Conservation (phyloP, 1,140 invertebrate genomes). For the Caenorhabditis tropicalis region DNA sequence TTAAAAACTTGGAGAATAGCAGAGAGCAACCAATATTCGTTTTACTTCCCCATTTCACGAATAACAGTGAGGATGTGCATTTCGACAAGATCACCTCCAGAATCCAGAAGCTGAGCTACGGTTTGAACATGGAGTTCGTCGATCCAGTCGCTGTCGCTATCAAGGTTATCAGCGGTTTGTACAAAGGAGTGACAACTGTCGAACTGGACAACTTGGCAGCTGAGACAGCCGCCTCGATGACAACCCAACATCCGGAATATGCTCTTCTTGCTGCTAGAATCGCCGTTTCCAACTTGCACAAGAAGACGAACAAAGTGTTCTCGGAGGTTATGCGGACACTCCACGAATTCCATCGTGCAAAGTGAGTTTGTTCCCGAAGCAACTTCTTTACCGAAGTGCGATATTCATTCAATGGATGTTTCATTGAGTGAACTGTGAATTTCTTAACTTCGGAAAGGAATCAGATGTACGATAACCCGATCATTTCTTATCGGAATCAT, state of each 20-base stretch:
- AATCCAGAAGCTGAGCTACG: constrained; percentile 93
- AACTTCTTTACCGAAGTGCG: neutral
- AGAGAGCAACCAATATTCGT: no score
- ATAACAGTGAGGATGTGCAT: constrained; percentile 87
- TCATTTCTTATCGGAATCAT: neutral
- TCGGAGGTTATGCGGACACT: constrained; percentile 90
- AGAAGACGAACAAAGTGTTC: constrained; percentile 78
- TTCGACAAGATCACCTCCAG: constrained; percentile 97
- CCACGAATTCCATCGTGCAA: constrained; percentile 80
- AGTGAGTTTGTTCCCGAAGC: constrained; percentile 78
- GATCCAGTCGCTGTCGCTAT: constrained; percentile 80
- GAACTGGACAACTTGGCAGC: constrained; percentile 95
- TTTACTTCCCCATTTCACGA: no score
- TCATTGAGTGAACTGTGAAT: neutral
- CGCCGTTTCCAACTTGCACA: constrained; percentile 94
- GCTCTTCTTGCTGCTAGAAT: constrained; percentile 91
- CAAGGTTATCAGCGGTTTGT: constrained; percentile 87
- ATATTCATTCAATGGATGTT: neutral
- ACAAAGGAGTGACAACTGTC: constrained; percentile 93
- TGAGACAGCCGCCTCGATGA: constrained; percentile 93
- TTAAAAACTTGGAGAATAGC: no score
- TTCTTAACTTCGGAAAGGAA: neutral
- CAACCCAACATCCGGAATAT: constrained; percentile 95
- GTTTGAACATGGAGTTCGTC: constrained; percentile 91
- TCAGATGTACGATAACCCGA: constrained; percentile 6